Percentiles rank a stretch among this genome's conserved stretches.
phyloP scores from a whole-genome alignment of 2,113 vertebrate genomes.

The Heptranchias perlo region DNA sequence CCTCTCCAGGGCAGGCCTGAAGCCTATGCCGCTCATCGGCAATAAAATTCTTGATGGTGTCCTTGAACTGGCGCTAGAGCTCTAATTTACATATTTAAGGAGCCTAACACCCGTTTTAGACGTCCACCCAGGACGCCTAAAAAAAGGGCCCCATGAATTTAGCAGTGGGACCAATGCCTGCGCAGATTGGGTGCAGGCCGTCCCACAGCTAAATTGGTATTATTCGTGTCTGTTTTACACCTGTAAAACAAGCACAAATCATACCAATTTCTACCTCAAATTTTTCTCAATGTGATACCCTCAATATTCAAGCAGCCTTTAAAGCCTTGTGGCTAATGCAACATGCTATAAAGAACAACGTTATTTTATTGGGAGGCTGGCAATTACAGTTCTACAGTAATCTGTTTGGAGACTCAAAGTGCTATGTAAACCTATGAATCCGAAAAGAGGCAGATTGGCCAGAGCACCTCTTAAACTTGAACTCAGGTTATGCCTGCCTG shows the following conservation, averaged over 20 bases:
- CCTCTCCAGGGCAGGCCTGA: neutral
- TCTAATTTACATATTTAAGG: too few species aligned
- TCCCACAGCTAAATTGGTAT: neutral
- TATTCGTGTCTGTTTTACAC: neutral
- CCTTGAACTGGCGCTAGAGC: too few species aligned
- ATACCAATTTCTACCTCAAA: neutral
- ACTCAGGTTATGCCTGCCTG: neutral
- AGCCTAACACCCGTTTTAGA: neutral
- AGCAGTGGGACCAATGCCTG: neutral
- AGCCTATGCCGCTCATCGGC: neutral
- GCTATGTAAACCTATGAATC: neutral
- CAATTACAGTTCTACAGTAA: neutral
- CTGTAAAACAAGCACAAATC: neutral
- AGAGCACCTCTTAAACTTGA: neutral
- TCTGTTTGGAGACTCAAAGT: neutral
- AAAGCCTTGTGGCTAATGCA: neutral
- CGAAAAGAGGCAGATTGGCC: neutral
- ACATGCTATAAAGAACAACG: neutral
- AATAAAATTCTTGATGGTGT: neutral
- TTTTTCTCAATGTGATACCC: neutral
- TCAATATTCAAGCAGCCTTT: neutral
- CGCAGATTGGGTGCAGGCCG: too few species aligned
- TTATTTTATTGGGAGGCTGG: neutral
- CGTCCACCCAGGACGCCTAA: neutral
- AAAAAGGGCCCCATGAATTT: neutral